These are phyloP conservation scores for Chrysemys picta DNA, from an alignment of 2,113 vertebrate genomes.

Conservation along the genomic window DNA sequence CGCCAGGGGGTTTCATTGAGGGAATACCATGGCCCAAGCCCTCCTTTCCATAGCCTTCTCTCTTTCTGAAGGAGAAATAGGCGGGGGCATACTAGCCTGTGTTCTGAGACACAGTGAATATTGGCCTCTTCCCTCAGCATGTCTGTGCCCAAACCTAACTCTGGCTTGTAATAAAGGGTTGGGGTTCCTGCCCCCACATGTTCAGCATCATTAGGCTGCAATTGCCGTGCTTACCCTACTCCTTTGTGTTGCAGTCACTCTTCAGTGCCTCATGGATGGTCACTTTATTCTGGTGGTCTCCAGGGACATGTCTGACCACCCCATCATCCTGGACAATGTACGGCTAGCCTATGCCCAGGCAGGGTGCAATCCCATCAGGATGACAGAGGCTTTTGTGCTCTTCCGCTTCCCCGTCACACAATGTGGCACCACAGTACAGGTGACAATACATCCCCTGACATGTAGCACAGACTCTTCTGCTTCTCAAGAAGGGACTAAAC, in stretches of 20 bases:
- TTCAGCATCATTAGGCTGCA: no score
- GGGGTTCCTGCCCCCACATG: neutral
- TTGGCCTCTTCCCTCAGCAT: neutral
- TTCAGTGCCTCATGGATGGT: constrained; percentile 70
- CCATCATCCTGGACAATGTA: constrained; percentile 57
- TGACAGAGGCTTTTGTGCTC: constrained; percentile 40
- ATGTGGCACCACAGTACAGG: constrained; percentile 70
- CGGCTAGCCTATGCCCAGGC: constrained; percentile 38
- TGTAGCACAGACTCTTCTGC: neutral
- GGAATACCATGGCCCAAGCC: neutral
- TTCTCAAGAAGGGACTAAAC: neutral
- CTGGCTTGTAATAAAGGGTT: neutral
- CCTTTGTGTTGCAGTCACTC: constrained; percentile 15
- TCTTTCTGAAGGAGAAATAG: neutral
- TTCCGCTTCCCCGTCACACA: constrained; percentile 65
- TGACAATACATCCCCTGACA: accelerated
- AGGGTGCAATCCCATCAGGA: neutral
- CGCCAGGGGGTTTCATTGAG: neutral
- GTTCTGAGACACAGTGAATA: neutral
- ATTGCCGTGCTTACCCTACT: neutral
- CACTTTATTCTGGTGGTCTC: constrained; percentile 63
- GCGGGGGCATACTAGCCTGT: neutral
- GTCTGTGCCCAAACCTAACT: neutral
- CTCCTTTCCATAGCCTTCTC: neutral
- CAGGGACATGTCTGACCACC: constrained; percentile 7